phyloP scores from a whole-genome alignment of 2,888 invertebrate genomes.

The Heteromyza rotundicornis region DNA sequence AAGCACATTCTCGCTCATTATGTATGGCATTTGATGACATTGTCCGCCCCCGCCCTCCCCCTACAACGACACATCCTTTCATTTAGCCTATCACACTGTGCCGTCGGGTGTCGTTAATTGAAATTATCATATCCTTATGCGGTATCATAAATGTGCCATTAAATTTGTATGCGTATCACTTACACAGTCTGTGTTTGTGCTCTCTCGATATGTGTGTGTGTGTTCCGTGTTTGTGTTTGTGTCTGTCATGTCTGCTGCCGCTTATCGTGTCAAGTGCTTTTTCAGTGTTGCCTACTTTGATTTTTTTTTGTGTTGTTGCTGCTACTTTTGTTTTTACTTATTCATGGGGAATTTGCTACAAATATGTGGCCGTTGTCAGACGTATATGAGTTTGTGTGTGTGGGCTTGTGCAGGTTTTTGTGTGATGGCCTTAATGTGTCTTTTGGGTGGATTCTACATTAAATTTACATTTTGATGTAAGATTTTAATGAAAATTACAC shows the following conservation, averaged over 20 bases:
- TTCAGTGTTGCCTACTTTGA: conserved; percentile 7
- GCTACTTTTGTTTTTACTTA: not conserved
- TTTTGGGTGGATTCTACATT: not conserved
- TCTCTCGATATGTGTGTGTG: not conserved
- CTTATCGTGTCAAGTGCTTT: conserved; percentile 5
- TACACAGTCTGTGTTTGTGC: not conserved
- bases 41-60: not conserved
- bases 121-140: not conserved
- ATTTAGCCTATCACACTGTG: not conserved
- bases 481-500: not conserved
- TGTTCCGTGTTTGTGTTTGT: too few species aligned
- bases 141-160: conserved; percentile 10
- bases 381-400: not conserved
- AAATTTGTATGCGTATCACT: conserved; percentile 7
- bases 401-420: not conserved
- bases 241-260: not conserved
- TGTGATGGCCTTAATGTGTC: not conserved
- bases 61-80: not conserved
- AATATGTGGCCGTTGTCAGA: not conserved
- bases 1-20: too few species aligned
- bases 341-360: conserved; percentile 2
- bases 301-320: too few species aligned
- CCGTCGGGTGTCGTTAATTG: not conserved
- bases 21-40: not conserved
- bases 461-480: not conserved